Percentiles rank a stretch among this genome's conserved stretches.
Conservation (phyloP, 1,140 invertebrate species). For the Zelostemma sp. region DNA sequence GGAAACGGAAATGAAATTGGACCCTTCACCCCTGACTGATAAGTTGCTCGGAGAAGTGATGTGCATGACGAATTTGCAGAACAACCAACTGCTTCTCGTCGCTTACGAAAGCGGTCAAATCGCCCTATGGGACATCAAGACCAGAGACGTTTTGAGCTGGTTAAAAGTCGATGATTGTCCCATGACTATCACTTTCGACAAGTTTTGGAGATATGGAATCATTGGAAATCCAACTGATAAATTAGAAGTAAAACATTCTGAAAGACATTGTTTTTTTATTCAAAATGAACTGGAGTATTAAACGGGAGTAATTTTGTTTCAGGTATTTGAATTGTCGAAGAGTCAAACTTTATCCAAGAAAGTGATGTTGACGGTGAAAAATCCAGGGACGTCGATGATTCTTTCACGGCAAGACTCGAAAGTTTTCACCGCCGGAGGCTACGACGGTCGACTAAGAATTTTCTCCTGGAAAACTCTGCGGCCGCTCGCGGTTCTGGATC, state of each 20-base stretch:
- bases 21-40: conserved; percentile 58
- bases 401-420: conserved; percentile 79
- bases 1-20: conserved; percentile 67
- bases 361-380: conserved; percentile 75
- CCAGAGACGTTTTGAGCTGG: conserved; percentile 71
- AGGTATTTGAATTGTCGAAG: conserved; percentile 60
- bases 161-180: conserved; percentile 76
- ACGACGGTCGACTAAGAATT: conserved; percentile 82
- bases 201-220: conserved; percentile 74
- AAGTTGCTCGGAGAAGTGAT: conserved; percentile 74
- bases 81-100: conserved; percentile 72
- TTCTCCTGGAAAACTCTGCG: conserved; percentile 84
- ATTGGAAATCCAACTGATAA: conserved; percentile 75
- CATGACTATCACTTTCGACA: conserved; percentile 78
- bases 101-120: conserved; percentile 78
- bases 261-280: conserved; percentile 1
- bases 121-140: conserved; percentile 76
- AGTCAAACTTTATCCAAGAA: conserved; percentile 69
- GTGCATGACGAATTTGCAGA: conserved; percentile 74
- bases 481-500: conserved; percentile 80
- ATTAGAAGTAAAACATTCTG: conserved; percentile 72
- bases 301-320: conserved; percentile 25
- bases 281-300: no score
- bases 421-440: conserved; percentile 81
- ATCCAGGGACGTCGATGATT: conserved; percentile 80